Base-by-base conservation (phyloP, 2,888 invertebrate genomes). In the Branchipolynoe longqiensis region DNA sequence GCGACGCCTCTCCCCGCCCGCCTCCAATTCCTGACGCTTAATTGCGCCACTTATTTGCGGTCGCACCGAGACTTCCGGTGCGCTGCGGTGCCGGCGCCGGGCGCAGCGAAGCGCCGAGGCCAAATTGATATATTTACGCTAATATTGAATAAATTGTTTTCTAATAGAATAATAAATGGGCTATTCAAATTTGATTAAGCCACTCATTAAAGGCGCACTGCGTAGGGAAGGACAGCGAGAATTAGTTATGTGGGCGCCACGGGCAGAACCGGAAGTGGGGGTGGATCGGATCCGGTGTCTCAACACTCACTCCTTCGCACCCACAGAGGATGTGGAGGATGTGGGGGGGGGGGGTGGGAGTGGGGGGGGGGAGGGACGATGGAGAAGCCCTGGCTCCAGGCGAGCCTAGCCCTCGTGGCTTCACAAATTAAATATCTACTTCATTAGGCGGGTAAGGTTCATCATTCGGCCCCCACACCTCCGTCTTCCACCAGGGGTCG, bases 151-250 rank as follows among this genome's bases (percentile, higher is more conserved):
- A 74, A 74, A 84, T 84, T 84, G 84, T 56, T 38, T 31, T 78
- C 84, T 84, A 84, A 84, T 84, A 38, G 74, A 84, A 38, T 78
- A 84, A 84, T 84, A 84, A 84, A 84, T 84, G 84, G 73, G 36
- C 58, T 56, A 48, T 62, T 84, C 58, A 48, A 84, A 84, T 84
- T 74, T 74, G 56, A 84, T 84, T 84, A 84, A 33, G 14, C 36
- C 33, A 36, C 31, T 84, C 74, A 84, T 84, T 74, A 84, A 41
- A 4, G 48, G 36, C 12, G 83, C 62, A 78, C 48, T 48, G 25
- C 25, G 48, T 8, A 31, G 22, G 48, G 78, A 31, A n/a, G 48
- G 78, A 78, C 78, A 78, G 78, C 28, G 48, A n/a, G 78, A 78
- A 78, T 78, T 78, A 48, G 78, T 48, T 48, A 78, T 78, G 41